Conservation (phyloP, 2,113 vertebrate genomes). For the Perca schrenkii region DNA sequence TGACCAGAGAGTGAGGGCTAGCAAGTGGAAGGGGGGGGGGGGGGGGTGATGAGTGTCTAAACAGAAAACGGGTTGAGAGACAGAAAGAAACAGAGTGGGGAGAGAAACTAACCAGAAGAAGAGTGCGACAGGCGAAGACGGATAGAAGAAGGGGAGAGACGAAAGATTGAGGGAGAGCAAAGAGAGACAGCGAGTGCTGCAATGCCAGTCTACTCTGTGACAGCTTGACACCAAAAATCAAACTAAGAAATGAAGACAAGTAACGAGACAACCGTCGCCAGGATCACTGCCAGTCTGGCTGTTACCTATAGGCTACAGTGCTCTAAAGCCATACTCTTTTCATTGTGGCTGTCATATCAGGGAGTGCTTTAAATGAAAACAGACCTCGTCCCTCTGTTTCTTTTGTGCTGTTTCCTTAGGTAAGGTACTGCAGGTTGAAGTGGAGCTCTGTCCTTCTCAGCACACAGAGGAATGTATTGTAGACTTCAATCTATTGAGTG, state of each 20-base stretch:
- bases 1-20: conserved; percentile 41
- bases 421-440: conserved; percentile 59
- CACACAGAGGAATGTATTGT: conserved; percentile 64
- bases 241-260: conserved; percentile 76
- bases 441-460: conserved; percentile 43
- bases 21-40: neutral
- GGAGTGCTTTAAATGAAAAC: conserved; percentile 73
- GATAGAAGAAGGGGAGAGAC: conserved; percentile 42
- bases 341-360: conserved; percentile 67
- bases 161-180: conserved; percentile 56
- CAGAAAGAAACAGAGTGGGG: conserved; percentile 51
- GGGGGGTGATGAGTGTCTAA: conserved; percentile 42
- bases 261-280: conserved; percentile 71
- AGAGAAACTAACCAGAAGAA: conserved; percentile 55
- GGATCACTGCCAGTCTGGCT: conserved; percentile 71
- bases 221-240: conserved; percentile 77
- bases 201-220: conserved; percentile 68
- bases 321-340: conserved; percentile 68
- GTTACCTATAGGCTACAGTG: conserved; percentile 69
- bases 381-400: conserved; percentile 53
- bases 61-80: conserved; percentile 39
- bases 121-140: conserved; percentile 32
- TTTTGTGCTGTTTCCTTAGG: conserved; percentile 41
- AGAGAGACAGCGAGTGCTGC: conserved; percentile 49
- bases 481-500: conserved; percentile 61